Base-by-base conservation (phyloP, 2,797 vertebrate genomes). In the Graptemys geographica region DNA sequence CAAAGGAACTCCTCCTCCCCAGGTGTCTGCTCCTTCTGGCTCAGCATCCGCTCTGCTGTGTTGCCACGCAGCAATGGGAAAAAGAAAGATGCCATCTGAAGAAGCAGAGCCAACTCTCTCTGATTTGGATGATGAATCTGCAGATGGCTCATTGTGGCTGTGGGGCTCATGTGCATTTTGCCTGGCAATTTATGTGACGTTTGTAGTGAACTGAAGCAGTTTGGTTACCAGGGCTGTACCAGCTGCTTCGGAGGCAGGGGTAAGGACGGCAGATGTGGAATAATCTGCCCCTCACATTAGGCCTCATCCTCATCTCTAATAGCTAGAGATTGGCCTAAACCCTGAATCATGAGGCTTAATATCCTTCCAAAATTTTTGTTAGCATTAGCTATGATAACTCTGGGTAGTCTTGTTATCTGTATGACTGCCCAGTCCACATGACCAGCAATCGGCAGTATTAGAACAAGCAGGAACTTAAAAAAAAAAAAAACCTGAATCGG, bases 41-140 rank as follows among this genome's bases (percentile, higher is more conserved):
- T 85, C 87, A 90, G 18, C 56, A 0, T 84, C 47, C n/a, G 28
- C 83, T 21, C 62, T 90, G 1, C 31, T 83, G 0, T n/a, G 5
- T 31, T n/a, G 72, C 55, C 83, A 1, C 31, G 79, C 21, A 82
- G 47, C 57, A 21, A 15, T 41, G 21, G 83, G 47, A 72, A 28
- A 62, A 11, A 55, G 4, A 89, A n/a, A 83, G 23, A 2, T 4
- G 87, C 41, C 0, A 31, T 82, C 81, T 91, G 41, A 72, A 86
- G 84, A 93, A 82, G 5, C 8, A 79, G 1, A 37, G 19, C 78
- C 41, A 85, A 5, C 2, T n/a, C 2, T n/a, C 2, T 79, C 69
- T 23, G 3, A 18, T 79, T 94, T 82, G 41, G 47, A 52, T 19
- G 80, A 5, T 51, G 51, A 55, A 49, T 78, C 57, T 90, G 25